phyloP scores from a whole-genome alignment of 2,888 invertebrate species.

The Clunio marinus region DNA sequence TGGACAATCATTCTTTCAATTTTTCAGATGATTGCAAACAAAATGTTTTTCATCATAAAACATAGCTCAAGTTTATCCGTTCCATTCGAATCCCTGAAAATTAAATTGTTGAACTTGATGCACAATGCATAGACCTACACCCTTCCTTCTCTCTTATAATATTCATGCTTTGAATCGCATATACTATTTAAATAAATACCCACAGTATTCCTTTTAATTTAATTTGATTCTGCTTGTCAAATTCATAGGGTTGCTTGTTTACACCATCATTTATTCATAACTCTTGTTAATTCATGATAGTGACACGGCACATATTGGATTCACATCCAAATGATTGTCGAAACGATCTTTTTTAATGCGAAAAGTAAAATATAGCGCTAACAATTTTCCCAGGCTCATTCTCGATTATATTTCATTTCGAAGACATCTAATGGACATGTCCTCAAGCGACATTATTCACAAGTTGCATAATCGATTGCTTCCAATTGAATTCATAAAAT shows the following conservation, averaged over 20 bases:
- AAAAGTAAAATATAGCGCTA: too few relatives aligned
- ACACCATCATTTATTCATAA: not conserved
- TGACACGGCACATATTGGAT: conserved; percentile 21
- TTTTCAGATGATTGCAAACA: not conserved
- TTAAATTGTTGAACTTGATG: conserved; percentile 34
- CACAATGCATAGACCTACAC: not conserved
- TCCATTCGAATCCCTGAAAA: conserved; percentile 34
- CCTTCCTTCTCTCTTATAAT: not conserved
- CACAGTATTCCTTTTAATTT: conserved; percentile 15
- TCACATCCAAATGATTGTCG: not conserved
- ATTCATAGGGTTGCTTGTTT: conserved; percentile 31
- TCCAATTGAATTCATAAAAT: not conserved
- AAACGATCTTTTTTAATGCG: too few relatives aligned
- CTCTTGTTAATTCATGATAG: not conserved
- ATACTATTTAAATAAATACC: conserved; percentile 16
- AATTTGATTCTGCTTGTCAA: not conserved
- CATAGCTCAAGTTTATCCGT: too few relatives aligned
- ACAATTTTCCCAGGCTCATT: too few relatives aligned
- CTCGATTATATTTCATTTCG: too few relatives aligned
- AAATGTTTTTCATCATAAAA: too few relatives aligned
- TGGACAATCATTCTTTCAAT: not conserved
- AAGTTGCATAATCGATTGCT: not conserved
- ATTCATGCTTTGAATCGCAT: not conserved
- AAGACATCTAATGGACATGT: too few relatives aligned
- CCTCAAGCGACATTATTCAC: not conserved